Evolutionary conservation across 2,888 invertebrate genomes (phyloP), one percentile per base, ranked within the genome.

Genomic region (Ceratothoa steindachneri): DNA sequence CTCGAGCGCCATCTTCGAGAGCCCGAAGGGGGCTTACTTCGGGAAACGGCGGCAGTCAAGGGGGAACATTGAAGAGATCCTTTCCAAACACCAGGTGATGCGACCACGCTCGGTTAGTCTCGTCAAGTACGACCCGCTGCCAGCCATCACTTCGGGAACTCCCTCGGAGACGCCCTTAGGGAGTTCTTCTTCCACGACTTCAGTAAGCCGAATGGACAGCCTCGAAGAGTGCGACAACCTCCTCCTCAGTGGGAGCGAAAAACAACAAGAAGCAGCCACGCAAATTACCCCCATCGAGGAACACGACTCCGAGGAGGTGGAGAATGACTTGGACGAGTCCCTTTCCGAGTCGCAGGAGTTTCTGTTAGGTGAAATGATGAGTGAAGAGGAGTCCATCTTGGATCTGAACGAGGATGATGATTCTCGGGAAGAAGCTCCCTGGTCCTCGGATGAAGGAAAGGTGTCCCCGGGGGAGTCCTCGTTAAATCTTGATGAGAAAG

Each of bases 121-220:
- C 27, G 66, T 69, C n/a, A 72, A 60, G 30, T 75, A 72, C 31
- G 69, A 69, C 19, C 75, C 75, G 5, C 41, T 75, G n/a, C 75
- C 75, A 22, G 69, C 72, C 5, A 75, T 75, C 31, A 30, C 19
- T 30, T 41, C 30, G 12, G 28, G 52, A n/a, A n/a, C 31, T 30
- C 30, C 29, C 60, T 24, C 27, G 15, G 2, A 31, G 1, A 52
- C 51, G 15, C 12, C 70, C 7, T 67, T 31, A n/a, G 30, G 41
- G 31, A 27, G 30, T 22, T n/a, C 19, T 19, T 67, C 67, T 7
- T 22, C 30, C 1, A 7, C 19, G 5, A 24, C 27, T 4, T 41
- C 41, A 9, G 15, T 9, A 5, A 15, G 15, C 5, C 41, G 15
- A 9, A 24, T n/a, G 2, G 60, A 60, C 24, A 15, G 60, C 12